Conservation (phyloP, 2,888 invertebrate genomes). For the Apodemia hepburni region DNA sequence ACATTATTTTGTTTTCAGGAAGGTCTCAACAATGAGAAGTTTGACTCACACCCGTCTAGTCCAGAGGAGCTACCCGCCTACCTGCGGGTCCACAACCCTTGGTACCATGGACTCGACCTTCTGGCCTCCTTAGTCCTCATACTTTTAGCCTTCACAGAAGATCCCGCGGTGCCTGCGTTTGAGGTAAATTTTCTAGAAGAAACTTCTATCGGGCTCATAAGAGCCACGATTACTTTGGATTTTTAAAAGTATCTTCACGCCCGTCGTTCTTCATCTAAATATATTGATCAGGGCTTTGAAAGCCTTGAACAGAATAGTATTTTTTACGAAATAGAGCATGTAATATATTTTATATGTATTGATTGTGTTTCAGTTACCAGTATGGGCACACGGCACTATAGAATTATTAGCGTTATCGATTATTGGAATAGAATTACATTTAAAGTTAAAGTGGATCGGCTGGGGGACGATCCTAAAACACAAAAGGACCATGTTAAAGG, state of each 20-base stretch:
- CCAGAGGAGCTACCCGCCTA: constrained; percentile 92
- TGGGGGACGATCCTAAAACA: constrained; percentile 91
- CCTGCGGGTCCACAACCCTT: constrained; percentile 91
- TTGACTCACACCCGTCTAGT: constrained; percentile 91
- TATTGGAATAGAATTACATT: constrained; percentile 87
- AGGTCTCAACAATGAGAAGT: constrained; percentile 95
- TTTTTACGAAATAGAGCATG: too few species aligned
- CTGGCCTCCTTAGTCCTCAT: constrained; percentile 87
- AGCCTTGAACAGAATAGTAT: too few species aligned
- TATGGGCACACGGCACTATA: constrained; percentile 89
- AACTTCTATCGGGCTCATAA: too few species aligned
- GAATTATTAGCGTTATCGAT: constrained; percentile 88
- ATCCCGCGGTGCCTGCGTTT: constrained; percentile 88
- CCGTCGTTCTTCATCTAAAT: too few species aligned
- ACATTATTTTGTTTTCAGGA: constrained; percentile 81
- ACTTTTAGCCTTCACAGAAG: constrained; percentile 88
- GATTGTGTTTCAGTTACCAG: constrained; percentile 79
- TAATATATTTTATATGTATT: too few species aligned
- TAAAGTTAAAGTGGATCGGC: constrained; percentile 93
- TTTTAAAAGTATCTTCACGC: too few species aligned
- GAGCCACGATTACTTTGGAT: too few species aligned
- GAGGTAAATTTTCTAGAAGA: constrained; percentile 56
- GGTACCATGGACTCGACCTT: constrained; percentile 92
- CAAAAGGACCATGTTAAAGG: constrained; percentile 92
- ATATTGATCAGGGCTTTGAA: too few species aligned